Conservation (phyloP, 2,797 vertebrate genomes). For the Tadarida brasiliensis region DNA sequence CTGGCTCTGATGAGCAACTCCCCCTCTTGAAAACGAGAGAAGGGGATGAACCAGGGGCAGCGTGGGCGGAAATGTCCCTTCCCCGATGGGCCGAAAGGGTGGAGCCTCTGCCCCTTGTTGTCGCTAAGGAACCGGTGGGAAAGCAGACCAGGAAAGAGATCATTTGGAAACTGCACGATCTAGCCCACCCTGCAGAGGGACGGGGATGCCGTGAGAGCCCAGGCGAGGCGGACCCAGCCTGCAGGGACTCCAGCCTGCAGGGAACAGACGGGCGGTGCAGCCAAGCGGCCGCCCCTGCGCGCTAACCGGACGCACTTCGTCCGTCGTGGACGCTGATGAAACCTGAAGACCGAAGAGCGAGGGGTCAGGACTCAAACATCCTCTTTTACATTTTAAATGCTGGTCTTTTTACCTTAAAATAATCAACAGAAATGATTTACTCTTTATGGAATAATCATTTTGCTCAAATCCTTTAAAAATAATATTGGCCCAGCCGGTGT, state of each 20-base stretch:
- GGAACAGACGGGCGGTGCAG: accelerated
- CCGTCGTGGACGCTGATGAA: accelerated
- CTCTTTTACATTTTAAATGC: neutral
- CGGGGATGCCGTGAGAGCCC: accelerated
- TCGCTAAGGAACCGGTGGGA: neutral
- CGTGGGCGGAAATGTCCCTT: neutral
- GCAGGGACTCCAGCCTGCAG: neutral
- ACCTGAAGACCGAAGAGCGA: neutral
- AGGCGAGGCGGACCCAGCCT: neutral
- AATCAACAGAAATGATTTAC: neutral
- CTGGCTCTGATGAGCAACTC: neutral
- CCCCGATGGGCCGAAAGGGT: neutral
- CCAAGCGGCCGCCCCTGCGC: too few species aligned
- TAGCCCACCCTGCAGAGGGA: neutral
- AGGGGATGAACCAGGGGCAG: neutral
- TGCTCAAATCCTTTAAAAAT: neutral
- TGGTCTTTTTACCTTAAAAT: neutral
- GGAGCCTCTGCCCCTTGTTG: neutral
- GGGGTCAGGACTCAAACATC: neutral
- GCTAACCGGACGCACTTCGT: too few species aligned
- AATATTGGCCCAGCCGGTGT: neutral
- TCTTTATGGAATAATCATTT: neutral
- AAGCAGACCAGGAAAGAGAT: neutral
- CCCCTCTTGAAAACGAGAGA: neutral
- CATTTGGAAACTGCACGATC: neutral